Conservation (phyloP, 1,140 invertebrate genomes). For the Charaxes varanes region DNA sequence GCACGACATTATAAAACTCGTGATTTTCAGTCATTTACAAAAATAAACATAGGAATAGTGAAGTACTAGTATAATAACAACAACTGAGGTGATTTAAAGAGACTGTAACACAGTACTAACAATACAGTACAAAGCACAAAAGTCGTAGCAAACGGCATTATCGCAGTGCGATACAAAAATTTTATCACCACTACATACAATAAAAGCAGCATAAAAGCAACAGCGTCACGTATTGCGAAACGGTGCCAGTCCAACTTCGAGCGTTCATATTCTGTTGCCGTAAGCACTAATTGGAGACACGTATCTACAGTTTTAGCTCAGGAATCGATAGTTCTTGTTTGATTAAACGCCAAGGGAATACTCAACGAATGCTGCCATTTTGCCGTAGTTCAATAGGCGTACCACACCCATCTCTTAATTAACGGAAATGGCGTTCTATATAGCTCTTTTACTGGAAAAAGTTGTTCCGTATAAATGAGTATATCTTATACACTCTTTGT, state of each 20-base stretch:
- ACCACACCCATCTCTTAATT: slow-evolving; percentile 28
- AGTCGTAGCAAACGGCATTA: background rate
- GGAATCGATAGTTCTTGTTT: slow-evolving; percentile 57
- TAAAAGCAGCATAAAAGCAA: slow-evolving; percentile 12
- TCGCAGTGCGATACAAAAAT: slow-evolving; percentile 6
- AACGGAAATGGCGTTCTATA: slow-evolving; percentile 31
- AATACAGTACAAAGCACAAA: background rate
- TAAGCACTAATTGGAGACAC: slow-evolving; percentile 53
- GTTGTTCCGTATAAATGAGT: slow-evolving; percentile 8
- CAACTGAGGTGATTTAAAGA: no score
- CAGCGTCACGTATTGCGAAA: slow-evolving; percentile 9
- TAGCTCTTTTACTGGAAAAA: slow-evolving; percentile 15
- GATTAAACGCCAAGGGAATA: slow-evolving; percentile 45
- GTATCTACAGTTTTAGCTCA: slow-evolving; percentile 45
- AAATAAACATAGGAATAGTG: no score
- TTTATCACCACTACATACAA: slow-evolving; percentile 9
- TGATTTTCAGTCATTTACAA: no score
- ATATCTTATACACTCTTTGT: no score
- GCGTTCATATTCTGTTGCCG: slow-evolving; percentile 29
- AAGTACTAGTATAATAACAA: no score
- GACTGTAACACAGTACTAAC: no score
- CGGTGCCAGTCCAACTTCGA: slow-evolving; percentile 9
- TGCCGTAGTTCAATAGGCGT: slow-evolving; percentile 25
- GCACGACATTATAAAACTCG: no score
- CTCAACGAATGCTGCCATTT: slow-evolving; percentile 33